Evolutionary conservation across 2,113 vertebrate genomes (phyloP).

Genomic region (Nanorana parkeri): DNA sequence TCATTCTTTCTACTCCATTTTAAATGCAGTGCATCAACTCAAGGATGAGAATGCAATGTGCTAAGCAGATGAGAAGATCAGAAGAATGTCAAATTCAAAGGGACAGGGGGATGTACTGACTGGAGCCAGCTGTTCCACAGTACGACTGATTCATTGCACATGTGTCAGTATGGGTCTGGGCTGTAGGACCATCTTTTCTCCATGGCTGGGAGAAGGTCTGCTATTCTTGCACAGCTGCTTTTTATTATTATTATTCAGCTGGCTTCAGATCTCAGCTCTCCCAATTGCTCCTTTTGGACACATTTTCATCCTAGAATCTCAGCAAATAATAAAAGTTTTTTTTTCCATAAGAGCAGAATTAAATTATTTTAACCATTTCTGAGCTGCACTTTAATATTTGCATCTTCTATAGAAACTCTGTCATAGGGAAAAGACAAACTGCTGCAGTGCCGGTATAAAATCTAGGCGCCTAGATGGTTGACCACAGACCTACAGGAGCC

Average conservation of each 20-base stretch:
- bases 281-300: constrained; percentile 25
- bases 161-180: constrained; percentile 40
- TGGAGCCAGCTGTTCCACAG: constrained; percentile 37
- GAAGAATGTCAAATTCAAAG: constrained; percentile 50
- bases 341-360: too few relatives aligned
- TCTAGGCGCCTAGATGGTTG: too few relatives aligned
- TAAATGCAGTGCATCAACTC: constrained; percentile 8
- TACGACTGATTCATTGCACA: constrained; percentile 50
- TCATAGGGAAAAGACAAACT: too few relatives aligned
- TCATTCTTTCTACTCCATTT: not conserved
- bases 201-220: constrained; percentile 9
- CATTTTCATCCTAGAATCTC: not conserved
- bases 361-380: not conserved
- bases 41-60: constrained; percentile 30
- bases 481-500: too few relatives aligned
- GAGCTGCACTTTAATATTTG: not conserved
- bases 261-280: constrained; percentile 32
- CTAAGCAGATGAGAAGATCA: constrained; percentile 50
- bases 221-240: constrained; percentile 26
- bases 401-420: too few relatives aligned
- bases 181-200: constrained; percentile 28
- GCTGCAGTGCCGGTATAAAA: too few relatives aligned
- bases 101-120: constrained; percentile 25
- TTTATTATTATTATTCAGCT: constrained; percentile 19
- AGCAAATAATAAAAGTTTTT: not conserved